phyloP scores from a whole-genome alignment of 2,797 vertebrate genomes.

The Crax fasciolata region DNA sequence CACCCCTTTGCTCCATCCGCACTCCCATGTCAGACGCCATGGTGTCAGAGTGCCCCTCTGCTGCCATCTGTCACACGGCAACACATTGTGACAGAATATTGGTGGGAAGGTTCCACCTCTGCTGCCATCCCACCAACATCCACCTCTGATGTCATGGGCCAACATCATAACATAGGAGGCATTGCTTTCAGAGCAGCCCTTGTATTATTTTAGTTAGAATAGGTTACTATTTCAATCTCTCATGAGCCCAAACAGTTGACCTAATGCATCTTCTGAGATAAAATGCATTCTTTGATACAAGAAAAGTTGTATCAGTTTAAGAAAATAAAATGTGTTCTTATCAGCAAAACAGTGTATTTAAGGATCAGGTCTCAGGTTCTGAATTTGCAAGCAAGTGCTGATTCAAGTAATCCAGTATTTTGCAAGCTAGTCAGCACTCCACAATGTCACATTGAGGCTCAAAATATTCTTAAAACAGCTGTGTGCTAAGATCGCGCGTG shows the following conservation, averaged over 20 bases:
- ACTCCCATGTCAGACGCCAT: neutral
- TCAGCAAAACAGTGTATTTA: neutral
- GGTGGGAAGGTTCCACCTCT: neutral
- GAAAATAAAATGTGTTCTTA: neutral
- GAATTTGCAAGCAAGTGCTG: constrained; percentile 2
- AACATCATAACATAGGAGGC: neutral
- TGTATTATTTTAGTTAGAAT: neutral
- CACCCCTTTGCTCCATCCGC: neutral
- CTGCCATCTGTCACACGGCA: neutral
- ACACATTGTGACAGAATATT: neutral
- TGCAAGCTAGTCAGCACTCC: neutral
- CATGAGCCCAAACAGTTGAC: constrained; percentile 1
- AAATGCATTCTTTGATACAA: constrained; percentile 12
- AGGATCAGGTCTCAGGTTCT: neutral
- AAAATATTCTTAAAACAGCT: constrained; percentile 23
- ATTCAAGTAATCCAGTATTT: neutral
- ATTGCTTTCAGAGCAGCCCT: neutral
- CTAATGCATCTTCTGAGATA: neutral
- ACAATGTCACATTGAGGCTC: neutral
- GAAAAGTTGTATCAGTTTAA: constrained; percentile 15
- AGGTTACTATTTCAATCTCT: constrained; percentile 31
- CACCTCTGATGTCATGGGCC: neutral
- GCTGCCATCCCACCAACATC: neutral
- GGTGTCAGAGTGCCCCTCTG: neutral
- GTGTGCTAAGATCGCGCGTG: neutral